phyloP scores from a whole-genome alignment of 1,140 invertebrate species.

The Philaenus spumarius region DNA sequence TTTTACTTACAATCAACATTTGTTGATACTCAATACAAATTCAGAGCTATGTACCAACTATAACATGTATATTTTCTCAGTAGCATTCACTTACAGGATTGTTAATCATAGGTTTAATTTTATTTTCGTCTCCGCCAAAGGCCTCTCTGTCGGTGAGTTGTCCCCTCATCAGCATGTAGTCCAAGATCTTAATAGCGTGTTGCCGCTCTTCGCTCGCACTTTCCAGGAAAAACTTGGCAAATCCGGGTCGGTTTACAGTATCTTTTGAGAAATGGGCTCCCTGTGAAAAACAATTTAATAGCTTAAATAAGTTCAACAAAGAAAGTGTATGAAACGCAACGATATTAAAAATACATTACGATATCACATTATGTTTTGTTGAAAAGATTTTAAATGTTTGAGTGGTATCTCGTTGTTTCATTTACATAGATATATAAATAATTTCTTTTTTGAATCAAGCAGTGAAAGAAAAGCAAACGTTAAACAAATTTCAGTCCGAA shows the following conservation, averaged over 20 bases:
- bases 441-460: no score
- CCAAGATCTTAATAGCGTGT: slow-evolving; percentile 84
- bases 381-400: neutral
- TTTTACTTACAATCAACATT: no score
- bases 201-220: slow-evolving; percentile 80
- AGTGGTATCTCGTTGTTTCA: neutral
- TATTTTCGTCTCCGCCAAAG: slow-evolving; percentile 52
- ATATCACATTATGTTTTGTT: neutral
- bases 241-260: slow-evolving; percentile 72
- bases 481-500: no score
- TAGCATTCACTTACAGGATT: slow-evolving; percentile 49
- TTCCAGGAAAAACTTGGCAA: slow-evolving; percentile 82
- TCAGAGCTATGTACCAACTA: no score
- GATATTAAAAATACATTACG: neutral
- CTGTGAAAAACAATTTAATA: slow-evolving; percentile 42
- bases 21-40: no score
- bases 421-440: no score
- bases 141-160: slow-evolving; percentile 51
- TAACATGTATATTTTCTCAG: neutral
- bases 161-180: slow-evolving; percentile 85
- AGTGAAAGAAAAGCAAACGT: no score
- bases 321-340: no score
- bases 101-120: slow-evolving; percentile 58
- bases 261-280: slow-evolving; percentile 76
- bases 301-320: no score